Base-by-base conservation (phyloP, 2,888 invertebrate genomes). In the Yponomeuta sedellus region DNA sequence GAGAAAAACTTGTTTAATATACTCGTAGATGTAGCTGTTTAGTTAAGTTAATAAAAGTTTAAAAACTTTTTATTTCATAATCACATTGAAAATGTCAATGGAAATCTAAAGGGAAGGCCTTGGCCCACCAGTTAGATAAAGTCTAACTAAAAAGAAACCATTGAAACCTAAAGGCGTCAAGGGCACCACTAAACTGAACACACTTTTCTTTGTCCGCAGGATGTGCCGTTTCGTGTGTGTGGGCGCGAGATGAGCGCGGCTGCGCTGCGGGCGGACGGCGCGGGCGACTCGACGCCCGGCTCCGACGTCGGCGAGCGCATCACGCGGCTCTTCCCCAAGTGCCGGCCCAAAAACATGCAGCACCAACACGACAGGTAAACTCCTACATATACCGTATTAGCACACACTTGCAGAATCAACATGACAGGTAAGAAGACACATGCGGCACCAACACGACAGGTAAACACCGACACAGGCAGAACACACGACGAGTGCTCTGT, bases 301-400 rank as follows among this genome's bases (percentile, higher is more conserved):
- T 82, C 91, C 86, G 82, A 92, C 92, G 90, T 87, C 77, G 88
- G 92, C 89, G 96, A 96, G 92, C 94, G 95, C 91, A 96, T 97
- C 90, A 95, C 95, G 81, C 93, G 95, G 84, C 93, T 96, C 79
- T 97, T 96, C 91, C 96, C 96, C 78, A 96, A 96, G 94, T 96
- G 96, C 92, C 94, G 96, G 77, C 96, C 96, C 77, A 91, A 89
- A 81, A 92, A 92, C 84, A 87, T 87, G 85, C 88, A 88, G 84
- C 89, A 88, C 76, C 86, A 88, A 70, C 86, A 87, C 85, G 88
- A 88, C 74, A 88, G 61, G 52, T 62, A n/a, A 58, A 16, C 16
- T 8, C 44, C 12, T 2, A 44, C 11, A 44, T 10, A 44, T 0
- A 12, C 44, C 12, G 44, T 8, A 44, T 84, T 81, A 78, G 83